Evolutionary conservation across 2,113 vertebrate species (phyloP).

Genomic region (Erythrocercus mccallii): DNA sequence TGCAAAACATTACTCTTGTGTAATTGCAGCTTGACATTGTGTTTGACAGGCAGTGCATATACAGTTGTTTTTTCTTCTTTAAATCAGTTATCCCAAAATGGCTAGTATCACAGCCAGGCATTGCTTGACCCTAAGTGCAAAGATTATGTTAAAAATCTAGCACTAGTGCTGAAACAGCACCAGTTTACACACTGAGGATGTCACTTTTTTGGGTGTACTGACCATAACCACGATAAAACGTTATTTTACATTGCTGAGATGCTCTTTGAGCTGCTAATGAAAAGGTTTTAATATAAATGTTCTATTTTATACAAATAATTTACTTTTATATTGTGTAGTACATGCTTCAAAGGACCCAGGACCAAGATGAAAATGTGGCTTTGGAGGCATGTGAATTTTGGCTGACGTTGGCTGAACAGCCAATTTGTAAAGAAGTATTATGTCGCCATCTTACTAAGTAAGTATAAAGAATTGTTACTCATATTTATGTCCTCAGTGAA

Average conservation of each 20-base stretch:
- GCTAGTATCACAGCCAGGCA: background rate
- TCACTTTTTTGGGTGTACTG: background rate
- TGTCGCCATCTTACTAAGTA: constrained; percentile 90
- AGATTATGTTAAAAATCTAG: background rate
- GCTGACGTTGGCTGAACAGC: constrained; percentile 94
- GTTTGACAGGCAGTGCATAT: background rate
- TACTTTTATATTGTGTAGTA: constrained; percentile 75
- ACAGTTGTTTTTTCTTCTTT: background rate
- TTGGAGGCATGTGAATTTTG: constrained; percentile 98
- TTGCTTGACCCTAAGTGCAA: background rate
- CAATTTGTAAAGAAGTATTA: constrained; percentile 95
- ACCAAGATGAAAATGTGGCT: constrained; percentile 96
- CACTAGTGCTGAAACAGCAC: background rate
- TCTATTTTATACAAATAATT: background rate
- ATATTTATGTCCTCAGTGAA: background rate
- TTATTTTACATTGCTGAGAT: background rate
- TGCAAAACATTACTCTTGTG: background rate
- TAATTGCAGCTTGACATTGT: background rate
- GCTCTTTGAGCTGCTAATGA: background rate
- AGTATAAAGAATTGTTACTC: constrained; percentile 37
- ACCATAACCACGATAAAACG: background rate
- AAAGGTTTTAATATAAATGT: background rate
- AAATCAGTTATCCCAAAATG: background rate
- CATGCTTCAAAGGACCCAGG: constrained; percentile 94
- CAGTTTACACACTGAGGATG: background rate